phyloP scores from a whole-genome alignment of 2,113 vertebrate genomes.

The Ochotona curzoniae region DNA sequence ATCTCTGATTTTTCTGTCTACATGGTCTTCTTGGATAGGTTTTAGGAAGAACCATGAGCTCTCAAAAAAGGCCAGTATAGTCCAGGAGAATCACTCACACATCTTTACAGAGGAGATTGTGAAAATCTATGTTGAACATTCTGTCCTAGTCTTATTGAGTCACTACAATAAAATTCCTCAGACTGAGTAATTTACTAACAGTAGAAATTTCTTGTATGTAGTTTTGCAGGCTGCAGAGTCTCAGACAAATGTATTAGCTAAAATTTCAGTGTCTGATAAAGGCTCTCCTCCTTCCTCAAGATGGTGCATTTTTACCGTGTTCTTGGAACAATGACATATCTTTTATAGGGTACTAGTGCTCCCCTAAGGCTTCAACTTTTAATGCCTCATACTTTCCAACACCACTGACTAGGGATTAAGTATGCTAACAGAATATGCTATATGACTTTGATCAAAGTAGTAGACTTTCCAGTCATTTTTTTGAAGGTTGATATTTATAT shows the following conservation, averaged over 20 bases:
- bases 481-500: not conserved
- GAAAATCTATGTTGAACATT: not conserved
- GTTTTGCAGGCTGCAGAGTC: not conserved
- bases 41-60: not conserved
- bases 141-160: not conserved
- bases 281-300: not conserved
- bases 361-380: not conserved
- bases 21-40: not conserved
- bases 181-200: not conserved
- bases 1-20: not conserved
- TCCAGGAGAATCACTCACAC: not conserved
- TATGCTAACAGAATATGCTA: slow-evolving; percentile 32
- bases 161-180: not conserved
- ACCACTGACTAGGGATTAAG: not conserved
- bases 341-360: not conserved
- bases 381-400: not conserved
- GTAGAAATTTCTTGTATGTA: not conserved
- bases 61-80: not conserved
- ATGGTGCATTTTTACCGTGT: not conserved
- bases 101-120: not conserved
- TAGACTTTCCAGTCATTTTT: not conserved
- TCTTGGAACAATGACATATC: not conserved
- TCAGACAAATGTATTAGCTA: not conserved
- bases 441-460: not conserved
- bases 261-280: not conserved